Percentiles rank a stretch among this genome's conserved stretches.
Conservation (phyloP, 2,113 vertebrate genomes). For the Dascyllus trimaculatus region DNA sequence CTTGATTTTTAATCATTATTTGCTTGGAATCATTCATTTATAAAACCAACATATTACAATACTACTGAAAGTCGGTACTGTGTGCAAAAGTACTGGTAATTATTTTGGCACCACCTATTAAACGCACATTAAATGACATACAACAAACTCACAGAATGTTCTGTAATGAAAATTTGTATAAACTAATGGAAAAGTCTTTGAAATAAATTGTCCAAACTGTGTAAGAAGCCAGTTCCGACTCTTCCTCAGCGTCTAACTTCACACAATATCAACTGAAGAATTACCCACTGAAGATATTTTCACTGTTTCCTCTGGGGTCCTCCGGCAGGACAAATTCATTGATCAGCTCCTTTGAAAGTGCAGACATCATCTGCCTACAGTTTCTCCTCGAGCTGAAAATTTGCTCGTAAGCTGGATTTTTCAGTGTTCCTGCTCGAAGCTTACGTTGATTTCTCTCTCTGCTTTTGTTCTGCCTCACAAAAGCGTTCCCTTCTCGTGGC, state of each 20-base stretch:
- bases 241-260: background rate
- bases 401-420: conserved; percentile 14
- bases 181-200: background rate
- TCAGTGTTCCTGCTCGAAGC: conserved; percentile 14
- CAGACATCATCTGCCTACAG: conserved; percentile 13
- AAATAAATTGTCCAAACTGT: background rate
- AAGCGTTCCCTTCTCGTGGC: conserved; percentile 30
- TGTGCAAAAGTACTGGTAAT: too few relatives aligned
- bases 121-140: background rate
- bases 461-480: background rate
- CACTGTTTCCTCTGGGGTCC: background rate
- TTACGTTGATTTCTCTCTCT: background rate
- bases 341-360: conserved; percentile 34
- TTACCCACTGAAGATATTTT: conserved; percentile 1
- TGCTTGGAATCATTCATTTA: too few relatives aligned
- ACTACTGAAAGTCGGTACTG: too few relatives aligned
- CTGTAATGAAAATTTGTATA: background rate
- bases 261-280: conserved; percentile 15
- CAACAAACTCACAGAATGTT: background rate
- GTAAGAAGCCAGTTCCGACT: background rate
- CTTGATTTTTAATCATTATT: too few relatives aligned
- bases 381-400: conserved; percentile 57
- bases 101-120: too few relatives aligned
- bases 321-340: conserved; percentile 20
- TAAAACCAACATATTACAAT: too few relatives aligned